Base-by-base conservation (phyloP, 2,888 invertebrate species). In the Drosophila peninsularis region DNA sequence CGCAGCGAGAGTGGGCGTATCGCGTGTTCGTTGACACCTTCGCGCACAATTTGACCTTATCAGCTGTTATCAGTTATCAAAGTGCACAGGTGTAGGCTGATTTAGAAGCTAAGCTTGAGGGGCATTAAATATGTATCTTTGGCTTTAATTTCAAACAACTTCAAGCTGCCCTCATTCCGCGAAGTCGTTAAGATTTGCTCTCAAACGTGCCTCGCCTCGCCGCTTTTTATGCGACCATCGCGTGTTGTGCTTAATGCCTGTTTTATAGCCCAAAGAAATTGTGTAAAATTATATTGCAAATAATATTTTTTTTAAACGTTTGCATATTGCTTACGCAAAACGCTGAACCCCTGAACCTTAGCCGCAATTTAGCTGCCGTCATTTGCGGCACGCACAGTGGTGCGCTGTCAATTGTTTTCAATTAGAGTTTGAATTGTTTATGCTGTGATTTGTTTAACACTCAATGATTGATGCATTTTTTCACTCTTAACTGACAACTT, bases 131-230 rank as follows among this genome's bases (percentile, higher is more conserved):
- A 32, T 27, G 6, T 27, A 27, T 24, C 5, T 24, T 52, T 9
- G 17, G 14, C 0, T 19, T 9, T 17, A 37, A n/a, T 10, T 10
- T 10, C 5, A 9, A 19, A 13, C 2, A 11, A 14, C 56, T 57
- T 57, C 49, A 27, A 19, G 5, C 17, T 10, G 42, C 30, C 9
- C 52, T 44, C 5, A 62, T 82, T 78, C 65, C 64, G 44, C 62
- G 66, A 76, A 78, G 53, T 76, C 79, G 62, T 80, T 64, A 71
- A 62, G 30, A 47, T 65, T 52, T 60, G 49, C 63, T 72, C 52
- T 63, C 50, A 37, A 30, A 41, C 55, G 36, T 37, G 5, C 9
- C 30, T n/a, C 21, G 21, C 21, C 32, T 30, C 32, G 27, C n/a
- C 3, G n/a, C 17, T 27, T 27, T 19, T 75, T 61, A 75, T 71